These are phyloP conservation scores for Sarcophaga variegata DNA, from an alignment of 2,888 invertebrate species.

Conservation along the genomic window DNA sequence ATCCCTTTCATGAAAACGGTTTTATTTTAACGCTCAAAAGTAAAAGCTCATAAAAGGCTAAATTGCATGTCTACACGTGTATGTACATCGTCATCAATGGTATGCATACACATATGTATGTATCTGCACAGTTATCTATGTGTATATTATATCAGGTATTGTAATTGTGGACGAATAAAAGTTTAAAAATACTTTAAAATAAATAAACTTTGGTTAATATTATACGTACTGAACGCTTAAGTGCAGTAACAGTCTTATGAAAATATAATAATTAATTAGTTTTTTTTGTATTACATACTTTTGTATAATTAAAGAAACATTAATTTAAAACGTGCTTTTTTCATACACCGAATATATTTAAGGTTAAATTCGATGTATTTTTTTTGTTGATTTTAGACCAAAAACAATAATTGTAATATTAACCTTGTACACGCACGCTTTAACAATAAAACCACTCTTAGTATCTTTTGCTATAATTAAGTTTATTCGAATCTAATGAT, in stretches of 20 bases:
- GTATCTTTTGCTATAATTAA: neutral
- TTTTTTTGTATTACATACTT: neutral
- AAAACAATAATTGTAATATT: slow-evolving; percentile 21
- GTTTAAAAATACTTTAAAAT: neutral
- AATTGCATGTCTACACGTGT: no score
- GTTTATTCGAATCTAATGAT: neutral
- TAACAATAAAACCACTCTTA: slow-evolving; percentile 42
- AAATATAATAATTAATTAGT: neutral
- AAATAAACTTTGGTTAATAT: neutral
- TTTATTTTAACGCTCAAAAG: no score
- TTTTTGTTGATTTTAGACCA: slow-evolving; percentile 20
- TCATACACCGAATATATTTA: slow-evolving; percentile 5
- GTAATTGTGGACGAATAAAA: neutral
- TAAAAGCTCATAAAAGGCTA: no score
- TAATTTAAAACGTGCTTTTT: neutral
- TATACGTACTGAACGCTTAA: no score
- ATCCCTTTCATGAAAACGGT: no score
- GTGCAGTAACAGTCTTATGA: no score
- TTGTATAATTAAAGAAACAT: neutral
- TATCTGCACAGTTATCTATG: no score
- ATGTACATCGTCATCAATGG: no score
- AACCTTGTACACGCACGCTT: slow-evolving; percentile 56
- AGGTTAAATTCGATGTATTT: slow-evolving; percentile 22
- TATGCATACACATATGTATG: no score
- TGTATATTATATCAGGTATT: no score